Evolutionary conservation across 2,888 invertebrate genomes (phyloP).

Genomic region (Linnaemya tessellans): DNA sequence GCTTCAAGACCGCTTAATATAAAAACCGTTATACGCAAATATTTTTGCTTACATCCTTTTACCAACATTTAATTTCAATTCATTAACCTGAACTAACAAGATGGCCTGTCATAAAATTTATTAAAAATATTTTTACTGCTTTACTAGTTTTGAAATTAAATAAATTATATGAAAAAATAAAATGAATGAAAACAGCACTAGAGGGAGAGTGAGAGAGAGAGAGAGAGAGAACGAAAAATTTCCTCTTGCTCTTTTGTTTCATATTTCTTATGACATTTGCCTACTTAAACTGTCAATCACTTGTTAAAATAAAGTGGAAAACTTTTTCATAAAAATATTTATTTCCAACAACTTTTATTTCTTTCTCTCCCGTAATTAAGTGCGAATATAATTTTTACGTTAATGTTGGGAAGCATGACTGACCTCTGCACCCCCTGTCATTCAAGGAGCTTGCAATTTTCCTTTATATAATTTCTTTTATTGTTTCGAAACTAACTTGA

Average conservation of each 20-base stretch:
- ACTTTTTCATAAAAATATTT: constrained; percentile 61
- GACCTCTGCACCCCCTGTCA: neutral
- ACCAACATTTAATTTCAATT: constrained; percentile 5
- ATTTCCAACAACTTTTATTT: constrained; percentile 47
- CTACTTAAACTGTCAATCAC: constrained; percentile 72
- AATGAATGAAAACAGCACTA: neutral
- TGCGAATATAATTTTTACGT: constrained; percentile 58
- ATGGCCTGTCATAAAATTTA: constrained; percentile 30
- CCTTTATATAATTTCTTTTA: neutral
- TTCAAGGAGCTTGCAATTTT: neutral
- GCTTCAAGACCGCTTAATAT: too few species aligned
- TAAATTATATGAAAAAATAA: neutral
- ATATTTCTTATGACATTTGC: constrained; percentile 68
- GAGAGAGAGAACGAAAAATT: neutral
- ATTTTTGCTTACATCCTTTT: neutral
- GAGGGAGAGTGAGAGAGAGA: neutral
- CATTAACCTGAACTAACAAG: constrained; percentile 26
- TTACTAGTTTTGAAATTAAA: too few species aligned
- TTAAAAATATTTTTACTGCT: neutral
- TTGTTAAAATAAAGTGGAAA: constrained; percentile 71
- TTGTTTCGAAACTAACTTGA: constrained; percentile 18
- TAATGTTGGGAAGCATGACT: constrained; percentile 30
- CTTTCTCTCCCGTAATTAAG: constrained; percentile 68
- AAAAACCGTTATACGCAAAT: too few species aligned
- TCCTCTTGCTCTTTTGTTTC: constrained; percentile 14